Base-by-base conservation (phyloP, 35 echinoderm and acorn worm species). In the Stichopus chloronotus region DNA sequence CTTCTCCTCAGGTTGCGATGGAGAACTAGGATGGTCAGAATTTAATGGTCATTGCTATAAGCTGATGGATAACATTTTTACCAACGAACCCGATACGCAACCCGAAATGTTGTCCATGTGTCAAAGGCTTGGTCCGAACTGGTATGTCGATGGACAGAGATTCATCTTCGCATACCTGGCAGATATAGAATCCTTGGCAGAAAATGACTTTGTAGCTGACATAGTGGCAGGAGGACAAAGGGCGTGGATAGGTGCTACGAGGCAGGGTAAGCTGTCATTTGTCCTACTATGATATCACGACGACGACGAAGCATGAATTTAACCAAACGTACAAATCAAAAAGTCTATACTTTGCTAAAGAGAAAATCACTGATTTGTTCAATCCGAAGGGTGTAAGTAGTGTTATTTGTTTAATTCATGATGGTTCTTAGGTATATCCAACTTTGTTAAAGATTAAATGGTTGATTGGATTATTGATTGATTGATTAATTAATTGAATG, bases 21-120 rank as follows among this genome's bases (percentile, higher is more conserved):
- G 30, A 43, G 30, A 43, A 0, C 3, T 43, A 43, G 82, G 82
- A 59, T 85, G 82, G 82, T 4, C 17, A 20, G 82, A 85, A 58
- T 85, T 85, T 23, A 85, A 85, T 58, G 57, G 24, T 20, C 82
- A 85, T 20, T 85, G 82, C 17, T 85, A 85, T n/a, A 85, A 85
- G 55, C 19, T 85, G 55, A 56, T 85, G 5, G 17, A 85, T 21
- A 20, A 74, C 13, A 74, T 16, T 20, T n/a, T 74, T 7, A 20
- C 69, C 69, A 20, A 16, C 22, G 17, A 74, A 74, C 69, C 69
- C 69, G 17, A 7, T 19, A 20, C 19, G 6, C 17, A 20, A 5
- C 6, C 17, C 19, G 22, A 7, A 7, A 74, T 74, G 69, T 7
- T 16, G 69, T 16, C 7, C 69, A 74, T 21, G 19, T 74, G 69